Percentiles rank a stretch among this genome's conserved stretches.
These are phyloP conservation scores for Oscheius sp. DNA, from an alignment of 1,140 invertebrate species.

Conservation along the genomic window DNA sequence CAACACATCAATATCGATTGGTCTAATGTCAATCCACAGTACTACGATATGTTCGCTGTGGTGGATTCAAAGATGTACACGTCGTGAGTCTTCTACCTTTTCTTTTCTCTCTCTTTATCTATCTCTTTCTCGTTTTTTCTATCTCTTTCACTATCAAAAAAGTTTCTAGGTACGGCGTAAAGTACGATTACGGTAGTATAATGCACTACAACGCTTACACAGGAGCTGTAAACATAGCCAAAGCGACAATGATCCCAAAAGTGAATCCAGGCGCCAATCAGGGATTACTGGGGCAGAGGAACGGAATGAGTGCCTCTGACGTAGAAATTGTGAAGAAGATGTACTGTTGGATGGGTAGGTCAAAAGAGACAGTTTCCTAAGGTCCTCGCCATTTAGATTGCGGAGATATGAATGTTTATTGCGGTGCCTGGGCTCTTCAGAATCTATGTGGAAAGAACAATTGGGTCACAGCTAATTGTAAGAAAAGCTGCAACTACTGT, in stretches of 20 bases:
- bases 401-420: conserved; percentile 53
- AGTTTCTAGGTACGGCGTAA: conserved; percentile 33
- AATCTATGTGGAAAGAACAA: conserved; percentile 33
- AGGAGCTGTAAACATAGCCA: conserved; percentile 32
- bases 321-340: conserved; percentile 54
- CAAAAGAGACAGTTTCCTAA: no score
- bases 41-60: conserved; percentile 31
- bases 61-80: conserved; percentile 36
- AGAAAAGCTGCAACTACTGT: conserved; percentile 47
- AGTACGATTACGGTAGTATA: conserved; percentile 41
- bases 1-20: conserved; percentile 62
- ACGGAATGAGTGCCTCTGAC: conserved; percentile 44
- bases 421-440: conserved; percentile 48
- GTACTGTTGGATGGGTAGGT: no score
- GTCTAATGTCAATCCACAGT: conserved; percentile 38
- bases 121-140: no score
- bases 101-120: no score
- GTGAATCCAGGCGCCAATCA: background rate
- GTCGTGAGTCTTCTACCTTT: background rate
- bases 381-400: conserved; percentile 36
- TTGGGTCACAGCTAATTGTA: conserved; percentile 41
- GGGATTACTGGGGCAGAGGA: conserved; percentile 46
- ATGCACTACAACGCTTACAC: conserved; percentile 46
- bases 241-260: conserved; percentile 43
- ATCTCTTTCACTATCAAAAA: no score